Evolutionary conservation across 2,113 vertebrate genomes (phyloP), one percentile per base, ranked within the genome.

Genomic region (Neomonachus schauinslandi): DNA sequence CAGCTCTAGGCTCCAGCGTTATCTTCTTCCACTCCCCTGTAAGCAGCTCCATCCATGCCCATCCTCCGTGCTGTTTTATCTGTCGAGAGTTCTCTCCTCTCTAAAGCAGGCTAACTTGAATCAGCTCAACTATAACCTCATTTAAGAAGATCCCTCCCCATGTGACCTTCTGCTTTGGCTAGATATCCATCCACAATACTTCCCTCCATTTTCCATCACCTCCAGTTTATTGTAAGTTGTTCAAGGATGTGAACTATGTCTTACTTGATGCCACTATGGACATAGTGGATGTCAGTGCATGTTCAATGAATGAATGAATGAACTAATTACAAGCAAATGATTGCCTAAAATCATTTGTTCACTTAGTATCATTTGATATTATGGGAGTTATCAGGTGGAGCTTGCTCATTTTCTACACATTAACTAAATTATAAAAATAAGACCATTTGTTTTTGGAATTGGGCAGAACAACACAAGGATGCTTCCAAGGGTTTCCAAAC

Each of bases 341-440:
- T 61, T 26, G 4, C 72, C 57, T 82, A 77, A 85, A 42, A 51
- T 77, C 28, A 67, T 91, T 97, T 80, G 71, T 90, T 51, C 15
- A 86, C 22, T 89, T 13, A 77, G 21, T 46, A n/a, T 92, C 36
- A 67, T 42, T 80, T 39, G 91, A 33, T 11, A 42, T 86, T 92
- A 82, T 18, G 33, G 39, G 42, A 77, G 2, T 86, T 83, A 53
- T 46, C 46, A 82, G 53, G 46, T 80, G 22, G 65, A 76, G 9
- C 57, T 57, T 53, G 22, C 26, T 85, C 11, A 57, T n/a, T 31
- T 67, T 92, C 26, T 92, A 21, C 63, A 53, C 8, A 51, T 76
- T 82, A 93, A 95, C 21, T 79, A 33, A 94, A 57, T 39, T 87
- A 74, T 72, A 95, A 57, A 96, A 95, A 69, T 90, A 85, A 65